Evolutionary conservation across 53 echinoderm and acorn worm genomes (phyloP), one percentile per base, ranked within the genome.

Genomic region (Crossaster papposus): DNA sequence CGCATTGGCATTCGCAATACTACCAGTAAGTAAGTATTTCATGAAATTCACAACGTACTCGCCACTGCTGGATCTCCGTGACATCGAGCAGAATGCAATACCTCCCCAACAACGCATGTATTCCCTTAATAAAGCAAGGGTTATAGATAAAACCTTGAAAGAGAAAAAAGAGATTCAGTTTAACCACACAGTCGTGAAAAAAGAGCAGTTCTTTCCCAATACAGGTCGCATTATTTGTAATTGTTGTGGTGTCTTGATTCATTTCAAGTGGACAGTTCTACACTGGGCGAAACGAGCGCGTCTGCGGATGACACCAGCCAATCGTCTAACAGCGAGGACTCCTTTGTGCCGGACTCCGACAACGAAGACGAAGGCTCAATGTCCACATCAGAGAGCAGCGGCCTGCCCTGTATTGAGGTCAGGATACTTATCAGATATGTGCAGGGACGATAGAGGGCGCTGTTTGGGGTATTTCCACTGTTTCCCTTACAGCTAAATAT

Each of bases 331-430:
- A 35, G 74, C 33, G 35, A 35, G 1, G 86, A 86, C 34, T 86
- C 86, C 20, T 58, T 87, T 4, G 87, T 87, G 33, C 58, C 87
- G 1, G 87, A 87, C 55, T 87, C 87, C 1, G 84, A 84, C 1
- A 76, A 77, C 54, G 87, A 54, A 11, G 87, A 75, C 54, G 87
- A 54, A 11, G 87, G 55, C 11, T 76, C 87, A 11, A 63, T 53
- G 12, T 87, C 52, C 12, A 54, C 75, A 30, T 87, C 87, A 4
- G 77, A 87, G 17, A 87, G 87, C 36, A 87, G 87, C 77, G 63
- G 87, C 24, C 77, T 87, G 33, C 87, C 87, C 22, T 75, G 77
- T 17, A 38, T 87, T 38, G 87, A 87, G 87, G 87, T 87, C 35
- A 68, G n/a, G 28, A 58, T 3, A 20, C 58, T n/a, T 58, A 58